Evolutionary conservation across 2,888 invertebrate species (phyloP).

Genomic region (Euphydryas editha): DNA sequence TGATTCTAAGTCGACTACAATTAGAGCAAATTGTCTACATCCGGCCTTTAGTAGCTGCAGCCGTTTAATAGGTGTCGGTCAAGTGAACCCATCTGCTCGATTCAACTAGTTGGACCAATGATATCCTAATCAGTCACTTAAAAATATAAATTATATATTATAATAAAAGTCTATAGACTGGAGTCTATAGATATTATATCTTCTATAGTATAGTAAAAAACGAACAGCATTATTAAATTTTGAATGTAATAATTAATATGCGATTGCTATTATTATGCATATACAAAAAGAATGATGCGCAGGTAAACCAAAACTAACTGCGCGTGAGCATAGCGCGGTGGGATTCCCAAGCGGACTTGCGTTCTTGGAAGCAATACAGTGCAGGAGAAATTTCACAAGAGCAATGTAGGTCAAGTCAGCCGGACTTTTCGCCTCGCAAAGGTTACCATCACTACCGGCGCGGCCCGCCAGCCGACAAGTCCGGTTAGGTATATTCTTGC

Average conservation of each 20-base stretch:
- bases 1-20: constrained; percentile 61
- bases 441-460: constrained; percentile 70
- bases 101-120: constrained; percentile 41
- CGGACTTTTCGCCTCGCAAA: constrained; percentile 80
- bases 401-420: constrained; percentile 80
- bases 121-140: constrained; percentile 35
- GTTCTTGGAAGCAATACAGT: constrained; percentile 72
- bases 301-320: constrained; percentile 32
- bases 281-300: not conserved
- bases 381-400: constrained; percentile 81
- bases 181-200: no score
- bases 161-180: no score
- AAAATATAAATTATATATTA: no score
- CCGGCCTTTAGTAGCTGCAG: constrained; percentile 72
- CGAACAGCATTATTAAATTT: not conserved
- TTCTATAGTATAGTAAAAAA: constrained; percentile 1
- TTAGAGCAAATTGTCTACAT: constrained; percentile 78
- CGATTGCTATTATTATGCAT: not conserved
- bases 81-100: constrained; percentile 73
- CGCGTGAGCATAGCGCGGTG: constrained; percentile 50
- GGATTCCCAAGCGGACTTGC: constrained; percentile 69
- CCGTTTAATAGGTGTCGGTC: constrained; percentile 73
- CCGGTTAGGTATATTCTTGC: constrained; percentile 75
- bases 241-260: not conserved
- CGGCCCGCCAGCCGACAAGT: constrained; percentile 57